These are phyloP conservation scores for Noctua comes DNA, from an alignment of 2,888 invertebrate species.

Conservation along the genomic window DNA sequence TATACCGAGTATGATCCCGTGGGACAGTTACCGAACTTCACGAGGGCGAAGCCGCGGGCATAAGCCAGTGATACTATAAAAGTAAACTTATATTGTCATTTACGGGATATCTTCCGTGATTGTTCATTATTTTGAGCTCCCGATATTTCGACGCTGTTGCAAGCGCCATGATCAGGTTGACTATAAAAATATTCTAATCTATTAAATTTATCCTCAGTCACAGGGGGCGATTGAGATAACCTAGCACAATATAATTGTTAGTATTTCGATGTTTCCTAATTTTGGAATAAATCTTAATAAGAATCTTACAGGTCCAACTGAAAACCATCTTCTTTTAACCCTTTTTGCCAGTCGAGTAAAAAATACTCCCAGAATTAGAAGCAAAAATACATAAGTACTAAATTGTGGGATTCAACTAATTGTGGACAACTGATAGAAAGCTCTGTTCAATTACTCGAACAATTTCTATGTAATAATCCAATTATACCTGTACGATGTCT, in stretches of 20 bases:
- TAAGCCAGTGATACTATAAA: too few relatives aligned
- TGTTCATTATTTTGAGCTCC: too few relatives aligned
- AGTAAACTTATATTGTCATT: too few relatives aligned
- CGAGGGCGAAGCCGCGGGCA: too few relatives aligned
- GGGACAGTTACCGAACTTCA: too few relatives aligned
- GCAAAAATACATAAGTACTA: not conserved
- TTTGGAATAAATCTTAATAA: not conserved
- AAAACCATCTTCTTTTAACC: not conserved
- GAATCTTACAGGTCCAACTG: not conserved
- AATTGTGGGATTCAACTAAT: constrained; percentile 43
- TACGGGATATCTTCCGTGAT: too few relatives aligned
- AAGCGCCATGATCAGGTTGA: too few relatives aligned
- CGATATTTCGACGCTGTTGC: too few relatives aligned
- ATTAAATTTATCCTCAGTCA: not conserved
- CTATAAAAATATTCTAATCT: not conserved
- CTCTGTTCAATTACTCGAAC: constrained; percentile 31
- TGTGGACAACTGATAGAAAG: constrained; percentile 33
- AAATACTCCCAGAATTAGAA: not conserved
- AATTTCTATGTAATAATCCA: constrained; percentile 45
- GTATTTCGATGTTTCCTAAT: not conserved
- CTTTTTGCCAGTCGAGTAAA: not conserved
- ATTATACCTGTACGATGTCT: constrained; percentile 32
- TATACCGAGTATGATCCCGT: too few relatives aligned
- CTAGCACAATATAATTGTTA: not conserved
- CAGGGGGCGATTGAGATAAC: not conserved